A percentile compares a stretch with the other conserved stretches of the same genome.
Conservation (phyloP, 2,113 vertebrate species). For the Phalacrocorax brasilianus region DNA sequence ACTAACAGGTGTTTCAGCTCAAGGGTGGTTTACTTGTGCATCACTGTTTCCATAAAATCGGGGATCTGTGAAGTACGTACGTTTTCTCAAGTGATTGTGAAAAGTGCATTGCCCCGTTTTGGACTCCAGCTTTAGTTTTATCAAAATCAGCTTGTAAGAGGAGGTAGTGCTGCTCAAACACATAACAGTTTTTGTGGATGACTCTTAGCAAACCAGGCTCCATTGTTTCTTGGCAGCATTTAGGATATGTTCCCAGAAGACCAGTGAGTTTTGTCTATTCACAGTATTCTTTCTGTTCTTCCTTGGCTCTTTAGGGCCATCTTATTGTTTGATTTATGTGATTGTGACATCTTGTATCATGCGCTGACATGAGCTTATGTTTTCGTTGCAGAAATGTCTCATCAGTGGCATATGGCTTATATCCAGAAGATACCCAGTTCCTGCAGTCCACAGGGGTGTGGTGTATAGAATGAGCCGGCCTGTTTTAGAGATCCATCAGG, state of each 20-base stretch:
- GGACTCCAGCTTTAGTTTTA: neutral
- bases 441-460: slow-evolving; percentile 48
- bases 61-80: accelerated
- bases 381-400: slow-evolving; percentile 77
- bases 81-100: no score
- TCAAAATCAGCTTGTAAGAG: no score
- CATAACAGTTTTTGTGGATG: neutral
- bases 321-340: no score
- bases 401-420: slow-evolving; percentile 70
- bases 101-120: accelerated
- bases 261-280: neutral
- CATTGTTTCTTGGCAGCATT: neutral
- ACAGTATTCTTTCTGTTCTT: neutral
- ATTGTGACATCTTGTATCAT: neutral
- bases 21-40: neutral
- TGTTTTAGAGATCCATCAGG: slow-evolving; percentile 72
- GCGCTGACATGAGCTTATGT: neutral
- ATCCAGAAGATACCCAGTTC: slow-evolving; percentile 60
- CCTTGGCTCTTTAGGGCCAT: neutral
- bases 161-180: neutral
- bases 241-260: neutral
- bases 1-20: neutral
- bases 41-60: neutral
- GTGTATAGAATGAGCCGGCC: slow-evolving; percentile 59
- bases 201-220: neutral